Evolutionary conservation across 1,140 invertebrate species (phyloP).

Genomic region (Drosophila biarmipes): DNA sequence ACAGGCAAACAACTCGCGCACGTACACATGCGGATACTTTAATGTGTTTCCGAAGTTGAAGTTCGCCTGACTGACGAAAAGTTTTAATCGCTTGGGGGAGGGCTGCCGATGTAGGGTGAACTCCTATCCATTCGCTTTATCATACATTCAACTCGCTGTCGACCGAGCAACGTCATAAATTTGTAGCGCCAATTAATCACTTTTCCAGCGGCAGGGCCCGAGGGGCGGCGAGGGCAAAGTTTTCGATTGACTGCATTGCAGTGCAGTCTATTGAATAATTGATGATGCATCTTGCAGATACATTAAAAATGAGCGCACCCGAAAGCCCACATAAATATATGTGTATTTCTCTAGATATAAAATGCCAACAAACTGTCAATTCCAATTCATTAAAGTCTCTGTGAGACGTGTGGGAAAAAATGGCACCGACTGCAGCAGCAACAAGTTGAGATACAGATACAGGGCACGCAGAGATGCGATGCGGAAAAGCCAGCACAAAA

Average conservation of each 20-base stretch:
- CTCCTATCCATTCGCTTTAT: conserved; percentile 62
- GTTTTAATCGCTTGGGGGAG: conserved; percentile 66
- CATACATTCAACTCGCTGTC: conserved; percentile 81
- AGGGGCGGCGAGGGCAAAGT: conserved; percentile 23
- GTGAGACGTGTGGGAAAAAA: conserved; percentile 27
- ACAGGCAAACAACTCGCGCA: conserved; percentile 25
- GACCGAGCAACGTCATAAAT: conserved; percentile 73
- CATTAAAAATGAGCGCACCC: conserved; percentile 31
- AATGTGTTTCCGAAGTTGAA: conserved; percentile 69
- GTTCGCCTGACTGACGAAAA: conserved; percentile 56
- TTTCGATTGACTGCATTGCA: conserved; percentile 61
- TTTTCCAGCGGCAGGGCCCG: conserved; percentile 15
- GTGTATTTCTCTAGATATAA: conserved; percentile 6
- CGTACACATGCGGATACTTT: conserved; percentile 42
- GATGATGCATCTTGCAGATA: conserved; percentile 66
- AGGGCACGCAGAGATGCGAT: conserved; percentile 15
- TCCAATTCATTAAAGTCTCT: conserved; percentile 53
- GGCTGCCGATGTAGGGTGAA: neutral
- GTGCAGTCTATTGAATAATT: conserved; percentile 67
- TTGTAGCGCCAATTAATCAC: conserved; percentile 82
- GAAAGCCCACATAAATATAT: conserved; percentile 24
- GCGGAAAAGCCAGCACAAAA: conserved; percentile 46
- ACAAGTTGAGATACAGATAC: conserved; percentile 56
- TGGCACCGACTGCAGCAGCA: conserved; percentile 24
- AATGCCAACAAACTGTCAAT: conserved; percentile 56